phyloP scores from a whole-genome alignment of 2,113 vertebrate species.

The Notarius lentiginosus region DNA sequence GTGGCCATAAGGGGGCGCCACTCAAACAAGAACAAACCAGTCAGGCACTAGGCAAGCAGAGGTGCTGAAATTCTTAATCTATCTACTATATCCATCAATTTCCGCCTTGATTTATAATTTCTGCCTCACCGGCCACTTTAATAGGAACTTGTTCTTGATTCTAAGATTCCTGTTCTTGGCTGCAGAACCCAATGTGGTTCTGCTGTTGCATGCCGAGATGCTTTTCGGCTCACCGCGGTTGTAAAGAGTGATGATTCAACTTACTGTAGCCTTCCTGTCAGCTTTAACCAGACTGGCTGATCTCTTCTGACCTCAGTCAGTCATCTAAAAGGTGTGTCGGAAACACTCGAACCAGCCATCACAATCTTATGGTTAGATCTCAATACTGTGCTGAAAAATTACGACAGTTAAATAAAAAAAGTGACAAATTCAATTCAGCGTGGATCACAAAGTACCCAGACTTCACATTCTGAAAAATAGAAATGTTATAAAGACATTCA shows the following conservation, averaged over 20 bases:
- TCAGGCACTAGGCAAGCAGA: neutral
- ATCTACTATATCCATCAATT: neutral
- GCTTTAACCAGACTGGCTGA: neutral
- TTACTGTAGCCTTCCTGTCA: neutral
- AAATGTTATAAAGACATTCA: no score
- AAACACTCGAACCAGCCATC: no score
- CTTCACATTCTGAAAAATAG: no score
- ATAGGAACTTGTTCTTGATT: no score
- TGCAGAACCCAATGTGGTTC: neutral
- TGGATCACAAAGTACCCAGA: no score
- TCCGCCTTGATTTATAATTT: neutral
- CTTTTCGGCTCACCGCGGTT: neutral
- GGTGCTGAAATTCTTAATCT: neutral
- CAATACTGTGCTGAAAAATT: neutral
- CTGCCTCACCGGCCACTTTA: no score
- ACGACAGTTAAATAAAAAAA: no score
- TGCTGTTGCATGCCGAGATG: neutral
- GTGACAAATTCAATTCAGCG: no score
- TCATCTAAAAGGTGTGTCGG: neutral
- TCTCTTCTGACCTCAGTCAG: neutral
- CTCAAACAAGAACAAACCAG: neutral
- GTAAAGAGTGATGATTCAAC: neutral
- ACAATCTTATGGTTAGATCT: neutral
- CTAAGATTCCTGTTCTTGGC: neutral
- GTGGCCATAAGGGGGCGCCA: conserved; percentile 19